Evolutionary conservation across 2,888 invertebrate species (phyloP), one percentile per base, ranked within the genome.

Genomic region (Drosophila phalerata): DNA sequence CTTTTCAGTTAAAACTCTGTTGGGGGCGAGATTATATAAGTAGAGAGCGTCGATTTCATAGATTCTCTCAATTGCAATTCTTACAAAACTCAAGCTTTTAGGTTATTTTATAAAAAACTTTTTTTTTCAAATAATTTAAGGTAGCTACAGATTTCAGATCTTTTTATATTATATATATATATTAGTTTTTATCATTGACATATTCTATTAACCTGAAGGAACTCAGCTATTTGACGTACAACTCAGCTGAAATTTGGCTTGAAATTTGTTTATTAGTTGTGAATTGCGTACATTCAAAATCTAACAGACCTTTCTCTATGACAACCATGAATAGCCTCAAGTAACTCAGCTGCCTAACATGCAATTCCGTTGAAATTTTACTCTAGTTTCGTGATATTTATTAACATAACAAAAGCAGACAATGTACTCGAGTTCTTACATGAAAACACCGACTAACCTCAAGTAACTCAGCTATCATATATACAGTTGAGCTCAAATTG

Each of bases 391-490:
- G 10, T 11, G 10, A 11, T 11, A 32, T 32, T 11, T 32, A 2
- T 11, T 32, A 0, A 3, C 1, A 11, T 32, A 11, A 37, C n/a
- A n/a, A n/a, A n/a, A 37, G 9, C 15, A 15, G 8, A 38, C 2
- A 15, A 8, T 38, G 8, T 0, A 8, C 15, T 17, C 5, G 15
- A 15, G 17, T 63, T 17, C 3, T 2, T 15, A 9, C 40, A 40
- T 25, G 3, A 40, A 5, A 17, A 53, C 28, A 9, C 25, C 10
- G 9, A 49, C n/a, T 32, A 37, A 3, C 15, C 43, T 30, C 28
- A 43, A 43, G 38, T 32, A 58, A 38, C 45, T 62, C 30, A n/a
- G 58, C 3, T 42, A 13, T 13, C 15, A 37, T 5, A 17, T n/a
- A 13, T 6, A 28, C 5, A 19, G 2, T 34, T 17, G 10, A 28